These are phyloP conservation scores for Stichopus horrens DNA, from an alignment of 53 echinoderm and acorn worm species.

Conservation along the genomic window DNA sequence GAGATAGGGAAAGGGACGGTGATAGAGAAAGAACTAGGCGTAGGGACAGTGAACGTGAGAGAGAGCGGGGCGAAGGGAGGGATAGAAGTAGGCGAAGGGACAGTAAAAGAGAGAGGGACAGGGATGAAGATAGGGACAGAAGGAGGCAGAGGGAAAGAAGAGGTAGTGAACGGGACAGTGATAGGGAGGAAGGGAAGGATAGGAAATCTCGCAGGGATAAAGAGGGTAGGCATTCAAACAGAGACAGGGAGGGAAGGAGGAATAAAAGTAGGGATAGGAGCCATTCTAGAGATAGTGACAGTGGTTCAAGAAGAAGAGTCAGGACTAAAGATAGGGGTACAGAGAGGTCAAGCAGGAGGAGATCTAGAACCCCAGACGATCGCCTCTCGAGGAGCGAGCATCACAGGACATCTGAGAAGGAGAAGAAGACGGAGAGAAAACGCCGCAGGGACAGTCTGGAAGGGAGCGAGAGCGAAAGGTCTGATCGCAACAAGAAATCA, in stretches of 20 bases:
- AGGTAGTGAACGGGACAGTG: not conserved
- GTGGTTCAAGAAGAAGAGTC: not conserved
- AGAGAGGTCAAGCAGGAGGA: constrained; percentile 32
- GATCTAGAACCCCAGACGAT: not conserved
- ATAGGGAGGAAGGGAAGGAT: constrained; percentile 26
- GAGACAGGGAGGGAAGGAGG: not conserved
- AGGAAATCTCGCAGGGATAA: constrained; percentile 38
- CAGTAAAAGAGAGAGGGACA: not conserved
- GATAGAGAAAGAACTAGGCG: not conserved
- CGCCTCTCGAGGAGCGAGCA: not conserved
- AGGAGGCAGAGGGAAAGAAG: not conserved
- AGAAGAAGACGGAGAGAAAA: not conserved
- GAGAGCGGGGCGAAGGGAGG: not conserved
- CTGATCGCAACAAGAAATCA: not conserved
- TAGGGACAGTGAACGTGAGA: not conserved
- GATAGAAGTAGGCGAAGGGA: not conserved
- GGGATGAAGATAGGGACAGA: not conserved
- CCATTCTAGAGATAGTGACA: not conserved
- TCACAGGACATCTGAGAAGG: constrained; percentile 10
- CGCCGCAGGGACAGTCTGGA: not conserved
- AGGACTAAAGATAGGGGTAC: not conserved
- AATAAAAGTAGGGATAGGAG: constrained; percentile 1
- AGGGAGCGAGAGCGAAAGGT: constrained; percentile 5
- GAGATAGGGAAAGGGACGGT: not conserved
- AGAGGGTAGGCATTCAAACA: not conserved